Evolutionary conservation across 2,797 vertebrate genomes (phyloP), one percentile per base, ranked within the genome.

Genomic region (Merluccius polli): DNA sequence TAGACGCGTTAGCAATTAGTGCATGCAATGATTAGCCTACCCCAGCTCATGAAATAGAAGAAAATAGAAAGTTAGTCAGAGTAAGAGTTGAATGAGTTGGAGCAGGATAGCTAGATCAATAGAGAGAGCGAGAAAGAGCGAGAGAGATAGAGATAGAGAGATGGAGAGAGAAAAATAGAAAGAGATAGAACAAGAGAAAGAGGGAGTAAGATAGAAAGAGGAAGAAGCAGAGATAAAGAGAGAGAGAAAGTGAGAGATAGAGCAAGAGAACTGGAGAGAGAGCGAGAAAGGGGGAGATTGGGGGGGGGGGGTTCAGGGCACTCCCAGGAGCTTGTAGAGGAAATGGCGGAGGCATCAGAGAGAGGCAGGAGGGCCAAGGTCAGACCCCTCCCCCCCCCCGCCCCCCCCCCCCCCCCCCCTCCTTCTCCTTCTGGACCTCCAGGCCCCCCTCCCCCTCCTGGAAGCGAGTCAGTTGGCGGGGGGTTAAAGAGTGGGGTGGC

Each of bases 381-480:
- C 87, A 74, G 9, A 13, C 8, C 38, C 75, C 83, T 78, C 70
- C 33, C 33, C 16, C 35, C 75, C 83, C 79, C 70, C 44, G 1
- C 67, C 67, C 27, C 31, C 18, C 74, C 82, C 78, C 68, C 63
- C 1, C 24, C 18, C n/a, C 52, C 6, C 9, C 21, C 36, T 38
- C 36, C 10, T 38, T 21, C 52, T 59, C 52, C 52, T 59, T 21
- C 52, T 59, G 18, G 15, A 21, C 16, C 18, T 16, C 18, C 44
- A 21, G 44, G 21, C 74, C 83, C 79, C 70, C 41, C 31, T 3
- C 70, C 41, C 74, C 83, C 79, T 44, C 84, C 85, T 92, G 90
- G 90, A 92, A 90, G 85, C 81, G 82, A 88, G 87, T 91, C 88
- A 89, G 85, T 88, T 92, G 89, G 90, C 81, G 16, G 84, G 72